Conservation (phyloP, 1,140 invertebrate species). For the Vollenhovia emeryi region DNA sequence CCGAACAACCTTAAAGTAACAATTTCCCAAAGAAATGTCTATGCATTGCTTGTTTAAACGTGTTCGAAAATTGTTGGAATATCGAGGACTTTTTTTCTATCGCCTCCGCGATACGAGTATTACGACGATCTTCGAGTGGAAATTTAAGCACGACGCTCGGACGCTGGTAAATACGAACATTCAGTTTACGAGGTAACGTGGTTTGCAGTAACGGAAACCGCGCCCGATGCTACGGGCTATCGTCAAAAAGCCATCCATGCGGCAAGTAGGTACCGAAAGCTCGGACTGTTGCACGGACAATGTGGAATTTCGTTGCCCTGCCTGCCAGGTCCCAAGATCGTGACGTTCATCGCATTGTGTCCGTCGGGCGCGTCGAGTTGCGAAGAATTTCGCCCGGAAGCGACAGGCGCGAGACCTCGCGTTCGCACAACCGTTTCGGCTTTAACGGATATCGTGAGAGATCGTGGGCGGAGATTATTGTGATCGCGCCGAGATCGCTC, state of each 20-base stretch:
- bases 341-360: constrained; percentile 49
- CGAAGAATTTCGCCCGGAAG: constrained; percentile 47
- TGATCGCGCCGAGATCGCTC: constrained; percentile 32
- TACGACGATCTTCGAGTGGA: neutral
- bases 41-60: neutral
- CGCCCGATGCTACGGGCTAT: constrained; percentile 49
- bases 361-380: constrained; percentile 13
- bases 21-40: neutral
- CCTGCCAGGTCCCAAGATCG: constrained; percentile 15
- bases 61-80: neutral
- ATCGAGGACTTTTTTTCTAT: neutral
- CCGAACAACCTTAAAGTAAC: neutral
- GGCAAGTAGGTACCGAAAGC: constrained; percentile 46
- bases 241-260: constrained; percentile 47
- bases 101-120: neutral
- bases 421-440: constrained; percentile 41
- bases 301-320: constrained; percentile 22
- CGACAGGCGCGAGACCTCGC: constrained; percentile 44
- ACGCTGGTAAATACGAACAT: neutral
- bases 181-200: constrained; percentile 2
- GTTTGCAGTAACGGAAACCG: constrained; percentile 34
- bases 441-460: constrained; percentile 52
- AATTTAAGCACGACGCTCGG: neutral
- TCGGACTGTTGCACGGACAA: constrained; percentile 28
- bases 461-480: constrained; percentile 59